Conservation (phyloP, 2,888 invertebrate species). For the Stenichneumon culpator region DNA sequence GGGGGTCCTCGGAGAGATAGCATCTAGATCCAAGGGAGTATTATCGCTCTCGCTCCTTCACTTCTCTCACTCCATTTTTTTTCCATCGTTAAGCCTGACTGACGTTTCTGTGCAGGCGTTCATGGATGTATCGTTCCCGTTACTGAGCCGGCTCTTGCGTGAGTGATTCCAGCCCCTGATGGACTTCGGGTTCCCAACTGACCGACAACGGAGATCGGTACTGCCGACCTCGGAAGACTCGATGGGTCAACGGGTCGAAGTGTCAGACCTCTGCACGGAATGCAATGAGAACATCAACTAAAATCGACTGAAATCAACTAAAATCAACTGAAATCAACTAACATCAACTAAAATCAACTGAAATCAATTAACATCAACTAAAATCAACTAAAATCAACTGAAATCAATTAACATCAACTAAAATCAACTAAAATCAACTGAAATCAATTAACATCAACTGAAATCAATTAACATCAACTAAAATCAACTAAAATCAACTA, state of each 20-base stretch:
- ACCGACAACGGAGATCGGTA: not conserved
- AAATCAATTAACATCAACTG: too few relatives aligned
- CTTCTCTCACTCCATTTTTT: conserved; percentile 50
- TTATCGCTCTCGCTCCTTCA: conserved; percentile 43
- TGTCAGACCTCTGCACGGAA: not conserved
- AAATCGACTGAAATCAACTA: not conserved
- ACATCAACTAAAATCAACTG: not conserved
- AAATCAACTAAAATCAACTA: too few relatives aligned
- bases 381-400: too few relatives aligned
- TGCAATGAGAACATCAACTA: not conserved
- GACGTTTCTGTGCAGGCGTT: conserved; percentile 81
- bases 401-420: not conserved
- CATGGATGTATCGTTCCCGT: conserved; percentile 70
- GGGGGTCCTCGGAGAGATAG: conserved; percentile 71
- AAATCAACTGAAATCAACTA: too few relatives aligned
- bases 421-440: not conserved
- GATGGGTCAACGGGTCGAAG: not conserved
- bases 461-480: too few relatives aligned
- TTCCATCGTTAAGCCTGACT: conserved; percentile 80
- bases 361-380: not conserved
- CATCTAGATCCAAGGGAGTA: conserved; percentile 77
- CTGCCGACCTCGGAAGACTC: not conserved
- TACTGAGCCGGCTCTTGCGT: conserved; percentile 44
- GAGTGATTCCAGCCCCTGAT: conserved; percentile 56
- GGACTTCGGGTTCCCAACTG: not conserved